Evolutionary conservation across 2,797 vertebrate species (phyloP).

Genomic region (Halcyon badia): DNA sequence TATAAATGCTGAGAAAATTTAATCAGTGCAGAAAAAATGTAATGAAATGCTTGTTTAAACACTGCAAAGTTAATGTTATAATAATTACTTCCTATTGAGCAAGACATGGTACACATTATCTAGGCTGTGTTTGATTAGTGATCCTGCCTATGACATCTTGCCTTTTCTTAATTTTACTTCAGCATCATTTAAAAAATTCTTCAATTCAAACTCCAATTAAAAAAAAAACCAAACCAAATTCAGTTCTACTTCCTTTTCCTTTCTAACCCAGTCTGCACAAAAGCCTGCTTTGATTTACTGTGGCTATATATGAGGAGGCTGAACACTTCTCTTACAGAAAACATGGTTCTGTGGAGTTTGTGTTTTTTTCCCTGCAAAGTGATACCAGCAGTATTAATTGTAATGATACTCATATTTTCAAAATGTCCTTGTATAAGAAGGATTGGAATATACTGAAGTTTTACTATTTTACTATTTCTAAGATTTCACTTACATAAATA

Average conservation of each 20-base stretch:
- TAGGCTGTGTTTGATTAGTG: conserved; percentile 79
- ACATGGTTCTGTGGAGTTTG: background rate
- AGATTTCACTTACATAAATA: background rate
- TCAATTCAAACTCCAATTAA: conserved; percentile 39
- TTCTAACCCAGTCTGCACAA: background rate
- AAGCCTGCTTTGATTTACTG: background rate
- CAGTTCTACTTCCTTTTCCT: background rate
- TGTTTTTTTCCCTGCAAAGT: background rate
- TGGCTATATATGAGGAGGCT: background rate
- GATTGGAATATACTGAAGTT: background rate
- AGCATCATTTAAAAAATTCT: conserved; percentile 43
- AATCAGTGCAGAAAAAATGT: conserved; percentile 81
- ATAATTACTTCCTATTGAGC: conserved; percentile 81
- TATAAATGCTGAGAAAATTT: conserved; percentile 81
- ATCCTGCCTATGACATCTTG: conserved; percentile 74
- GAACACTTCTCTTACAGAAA: background rate
- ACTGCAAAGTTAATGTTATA: conserved; percentile 81
- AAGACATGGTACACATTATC: conserved; percentile 68
- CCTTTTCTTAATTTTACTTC: conserved; percentile 66
- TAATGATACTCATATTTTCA: background rate
- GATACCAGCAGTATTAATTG: background rate
- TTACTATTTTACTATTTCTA: background rate
- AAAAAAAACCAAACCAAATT: background rate
- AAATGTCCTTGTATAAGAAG: background rate
- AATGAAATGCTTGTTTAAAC: conserved; percentile 86